Base-by-base conservation (phyloP, 2,797 vertebrate species). In the Sebastes diploproa region DNA sequence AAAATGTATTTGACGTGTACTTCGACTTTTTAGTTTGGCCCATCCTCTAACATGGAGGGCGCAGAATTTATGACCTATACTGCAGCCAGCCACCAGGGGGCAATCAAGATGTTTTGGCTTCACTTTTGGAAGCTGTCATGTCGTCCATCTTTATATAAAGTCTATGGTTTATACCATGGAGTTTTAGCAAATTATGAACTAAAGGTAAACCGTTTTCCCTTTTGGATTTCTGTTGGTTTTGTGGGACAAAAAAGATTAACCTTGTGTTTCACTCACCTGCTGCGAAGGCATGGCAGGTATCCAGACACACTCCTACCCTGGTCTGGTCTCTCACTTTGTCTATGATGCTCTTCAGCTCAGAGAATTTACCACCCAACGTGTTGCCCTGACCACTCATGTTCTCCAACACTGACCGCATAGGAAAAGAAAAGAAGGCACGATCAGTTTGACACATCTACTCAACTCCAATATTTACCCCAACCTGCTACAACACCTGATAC, bases 321-420 rank as follows among this genome's bases (percentile, higher is more conserved):
- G 76, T 94, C 88, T 96, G 94, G 89, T 97, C 96, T 46, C 87
- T 92, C 80, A 97, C 94, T 76, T 56, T 88, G 87, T 96, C 94
- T 72, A 96, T 95, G 86, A 97, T 96, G 85, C 88, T 88, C 89
- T 75, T 95, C 50, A 97, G 92, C 88, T 97, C 96, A 7, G 84
- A 87, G 89, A 96, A 96, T 34, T 91, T 86, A 0, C 96, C 95
- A 0, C 96, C 95, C 59, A 97, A 82, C 0, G 96, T 96, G 67
- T 66, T 95, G 75, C 96, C 96, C 82, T 96, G 96, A 77, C 96
- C 94, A 25, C 96, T 92, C 96, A 97, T 97, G 88, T 97, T 96
- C 92, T 96, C 96, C 73, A 96, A 83, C 80, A 96, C 96, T 96
- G 82, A 66, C 14, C 38, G 61, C 70, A 64, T 12, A 36, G 6